Percentiles rank a stretch among this genome's conserved stretches.
Evolutionary conservation across 37 sponge, comb jelly and placozoan species (phyloP).

Genomic region (Hormiphora californensis): DNA sequence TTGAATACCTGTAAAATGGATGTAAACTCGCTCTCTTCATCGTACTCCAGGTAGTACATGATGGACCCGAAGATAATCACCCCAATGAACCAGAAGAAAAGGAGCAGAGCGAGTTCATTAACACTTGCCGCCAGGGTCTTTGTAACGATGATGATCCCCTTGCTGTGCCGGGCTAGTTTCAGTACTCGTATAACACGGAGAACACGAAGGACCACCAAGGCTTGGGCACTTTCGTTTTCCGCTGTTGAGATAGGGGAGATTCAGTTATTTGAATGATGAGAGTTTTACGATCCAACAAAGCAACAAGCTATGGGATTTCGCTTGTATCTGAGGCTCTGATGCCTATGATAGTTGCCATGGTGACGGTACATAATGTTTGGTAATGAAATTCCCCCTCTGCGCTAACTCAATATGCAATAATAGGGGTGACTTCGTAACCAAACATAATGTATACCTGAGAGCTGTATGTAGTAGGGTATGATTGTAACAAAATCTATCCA

Average conservation of each 20-base stretch:
- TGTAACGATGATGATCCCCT: conserved; percentile 27
- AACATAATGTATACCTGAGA: no score
- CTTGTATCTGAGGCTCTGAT: no score
- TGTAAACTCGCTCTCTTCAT: conserved; percentile 21
- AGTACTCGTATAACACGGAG: conserved; percentile 15
- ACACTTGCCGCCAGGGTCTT: conserved; percentile 50
- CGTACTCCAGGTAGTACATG: conserved; percentile 37
- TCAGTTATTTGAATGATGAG: no score
- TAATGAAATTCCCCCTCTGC: no score
- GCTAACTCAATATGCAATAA: no score
- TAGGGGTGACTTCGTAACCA: no score
- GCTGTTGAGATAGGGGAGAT: no score
- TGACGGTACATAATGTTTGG: no score
- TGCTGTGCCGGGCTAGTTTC: conserved; percentile 17
- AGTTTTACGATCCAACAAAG: no score
- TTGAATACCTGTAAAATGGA: conserved; percentile 26
- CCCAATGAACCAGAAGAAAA: conserved; percentile 49
- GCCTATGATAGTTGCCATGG: no score
- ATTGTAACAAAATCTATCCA: conserved; percentile 40
- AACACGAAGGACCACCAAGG: conserved; percentile 5
- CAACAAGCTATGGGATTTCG: no score
- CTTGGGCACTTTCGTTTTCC: not conserved
- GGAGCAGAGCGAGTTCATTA: conserved; percentile 22
- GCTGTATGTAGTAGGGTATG: conserved; percentile 44
- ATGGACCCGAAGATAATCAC: conserved; percentile 46